Base-by-base conservation (phyloP, 1,140 invertebrate genomes). In the Penaeus chinensis region DNA sequence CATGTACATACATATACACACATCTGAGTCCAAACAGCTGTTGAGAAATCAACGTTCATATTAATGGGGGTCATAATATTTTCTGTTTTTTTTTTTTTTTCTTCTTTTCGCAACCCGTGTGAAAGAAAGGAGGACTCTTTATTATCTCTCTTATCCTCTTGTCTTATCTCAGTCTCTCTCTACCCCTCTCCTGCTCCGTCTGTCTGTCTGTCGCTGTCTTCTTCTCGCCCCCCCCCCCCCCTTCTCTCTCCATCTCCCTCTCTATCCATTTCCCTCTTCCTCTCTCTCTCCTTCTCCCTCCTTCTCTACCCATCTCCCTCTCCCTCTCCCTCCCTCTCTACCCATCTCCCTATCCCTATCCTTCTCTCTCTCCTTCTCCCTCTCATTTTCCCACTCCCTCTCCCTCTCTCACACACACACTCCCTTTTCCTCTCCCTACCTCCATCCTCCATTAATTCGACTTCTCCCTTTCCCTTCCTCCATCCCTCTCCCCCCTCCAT, bases 321-420 rank as follows among this genome's bases (percentile, higher is more conserved):
- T 69, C 66, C 32, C 66, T 69, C 66, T 69, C 66, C 32, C 66
- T 69, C 66, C 32, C 65, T 69, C 65, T 69, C 65, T 69, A 22
- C 27, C 65, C 27, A 22, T 69, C 65, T 69, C 69, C 37, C 69
- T 24, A 10, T 71, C 69, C 11, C 69, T 32, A 24, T 7, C 11
- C 11, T 13, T 47, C 69, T 47, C 47, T 47, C 47, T 47, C 47
- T 47, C 47, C 4, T 4, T 47, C 37, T 32, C 22, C 0, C 24
- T 16, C 3, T 74, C 24, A 32, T 0, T 74, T 3, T 27, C 5
- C 18, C 22, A 32, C 11, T 37, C 18, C 24, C 69, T 74, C n/a
- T 74, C 22, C 24, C n/a, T 27, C 24, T 32, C 69, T 27, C 32
- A n/a, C n/a, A n/a, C n/a, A n/a, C 32, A 32, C 2, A 0, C 32